These are phyloP conservation scores for Salarias fasciatus DNA, from an alignment of 2,797 vertebrate genomes.

Conservation along the genomic window DNA sequence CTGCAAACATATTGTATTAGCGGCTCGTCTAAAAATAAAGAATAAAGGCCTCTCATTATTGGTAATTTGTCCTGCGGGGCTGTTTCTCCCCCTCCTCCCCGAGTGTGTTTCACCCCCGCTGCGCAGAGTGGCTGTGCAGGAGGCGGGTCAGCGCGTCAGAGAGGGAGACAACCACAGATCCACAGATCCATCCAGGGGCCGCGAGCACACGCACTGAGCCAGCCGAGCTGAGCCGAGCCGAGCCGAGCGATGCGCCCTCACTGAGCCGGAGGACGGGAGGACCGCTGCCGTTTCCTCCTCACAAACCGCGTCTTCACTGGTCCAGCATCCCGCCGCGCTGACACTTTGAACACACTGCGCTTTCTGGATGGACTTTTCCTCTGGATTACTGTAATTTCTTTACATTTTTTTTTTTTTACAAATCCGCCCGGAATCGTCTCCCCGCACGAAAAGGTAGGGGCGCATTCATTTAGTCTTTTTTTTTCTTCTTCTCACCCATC, in stretches of 20 bases:
- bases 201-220: conserved; percentile 78
- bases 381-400: conserved; percentile 64
- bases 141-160: conserved; percentile 86
- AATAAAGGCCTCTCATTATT: conserved; percentile 39
- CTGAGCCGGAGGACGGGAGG: conserved; percentile 57
- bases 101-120: neutral
- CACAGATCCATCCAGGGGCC: conserved; percentile 72
- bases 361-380: conserved; percentile 44
- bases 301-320: conserved; percentile 57
- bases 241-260: conserved; percentile 79
- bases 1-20: conserved; percentile 7
- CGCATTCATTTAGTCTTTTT: conserved; percentile 4
- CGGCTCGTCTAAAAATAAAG: conserved; percentile 11
- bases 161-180: conserved; percentile 77
- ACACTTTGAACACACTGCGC: conserved; percentile 6
- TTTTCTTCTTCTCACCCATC: neutral
- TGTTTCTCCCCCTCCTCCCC: neutral
- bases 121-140: conserved; percentile 32
- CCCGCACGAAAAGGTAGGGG: conserved; percentile 64
- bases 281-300: conserved; percentile 55
- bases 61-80: conserved; percentile 43
- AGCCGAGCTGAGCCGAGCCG: conserved; percentile 78
- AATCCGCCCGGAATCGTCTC: conserved; percentile 41
- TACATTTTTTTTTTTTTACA: conserved; percentile 18
- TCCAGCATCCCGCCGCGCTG: conserved; percentile 43